Conservation (phyloP, 1,140 invertebrate genomes). For the Sycophaga agraensis region DNA sequence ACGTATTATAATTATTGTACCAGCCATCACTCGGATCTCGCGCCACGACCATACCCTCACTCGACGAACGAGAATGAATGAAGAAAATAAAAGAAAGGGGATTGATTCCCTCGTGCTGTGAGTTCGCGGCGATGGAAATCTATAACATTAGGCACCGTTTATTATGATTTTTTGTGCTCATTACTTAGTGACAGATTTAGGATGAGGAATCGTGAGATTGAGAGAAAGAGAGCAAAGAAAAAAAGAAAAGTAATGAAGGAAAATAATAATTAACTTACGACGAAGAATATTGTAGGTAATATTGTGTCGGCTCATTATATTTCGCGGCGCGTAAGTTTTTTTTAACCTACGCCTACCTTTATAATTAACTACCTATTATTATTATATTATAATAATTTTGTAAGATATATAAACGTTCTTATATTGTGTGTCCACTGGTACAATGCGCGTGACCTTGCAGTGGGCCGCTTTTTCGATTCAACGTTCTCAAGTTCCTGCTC, state of each 20-base stretch:
- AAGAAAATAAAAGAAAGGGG: conserved; percentile 9
- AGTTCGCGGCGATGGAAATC: conserved; percentile 27
- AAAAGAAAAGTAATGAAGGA: conserved; percentile 27
- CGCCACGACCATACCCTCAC: conserved; percentile 1
- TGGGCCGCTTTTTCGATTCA: conserved; percentile 25
- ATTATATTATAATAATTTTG: conserved; percentile 31
- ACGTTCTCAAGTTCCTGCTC: conserved; percentile 32
- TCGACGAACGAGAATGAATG: conserved; percentile 15
- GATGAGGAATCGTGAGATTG: conserved; percentile 12
- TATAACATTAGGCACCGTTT: conserved; percentile 22
- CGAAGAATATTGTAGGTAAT: conserved; percentile 15
- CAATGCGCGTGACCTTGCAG: conserved; percentile 23
- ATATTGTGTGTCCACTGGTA: conserved; percentile 27
- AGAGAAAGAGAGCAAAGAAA: conserved; percentile 17
- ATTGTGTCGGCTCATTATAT: conserved; percentile 14
- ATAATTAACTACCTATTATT: conserved; percentile 22
- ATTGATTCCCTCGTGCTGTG: conserved; percentile 42
- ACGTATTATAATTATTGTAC: conserved; percentile 24
- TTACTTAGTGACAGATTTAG: conserved; percentile 27
- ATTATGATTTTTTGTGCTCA: conserved; percentile 24
- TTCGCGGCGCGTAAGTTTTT: conserved; percentile 12
- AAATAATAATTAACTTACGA: conserved; percentile 24
- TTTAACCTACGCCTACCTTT: neutral
- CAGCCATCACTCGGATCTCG: conserved; percentile 24
- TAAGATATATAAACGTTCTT: conserved; percentile 30